phyloP scores from a whole-genome alignment of 2,888 invertebrate species.

The Carpatolechia fugitivella region DNA sequence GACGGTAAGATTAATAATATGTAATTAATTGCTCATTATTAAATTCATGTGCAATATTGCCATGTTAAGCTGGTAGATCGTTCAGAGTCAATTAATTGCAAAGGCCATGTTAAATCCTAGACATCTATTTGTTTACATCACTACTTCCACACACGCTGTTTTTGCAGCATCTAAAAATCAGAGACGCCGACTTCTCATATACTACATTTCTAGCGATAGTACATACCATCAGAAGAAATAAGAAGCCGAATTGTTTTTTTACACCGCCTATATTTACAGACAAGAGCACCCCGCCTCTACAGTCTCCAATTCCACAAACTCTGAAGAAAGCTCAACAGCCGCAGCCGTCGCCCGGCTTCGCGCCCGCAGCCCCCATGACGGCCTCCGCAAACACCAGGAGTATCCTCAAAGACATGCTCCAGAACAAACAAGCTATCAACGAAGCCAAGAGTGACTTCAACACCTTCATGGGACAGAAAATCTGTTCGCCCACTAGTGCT shows the following conservation, averaged over 20 bases:
- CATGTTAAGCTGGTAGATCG: no score
- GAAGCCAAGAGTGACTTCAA: slow-evolving; percentile 43
- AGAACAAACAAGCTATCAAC: slow-evolving; percentile 43
- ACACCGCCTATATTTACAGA: background rate
- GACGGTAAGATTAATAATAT: slow-evolving; percentile 48
- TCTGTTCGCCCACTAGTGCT: slow-evolving; percentile 61
- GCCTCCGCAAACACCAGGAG: slow-evolving; percentile 40
- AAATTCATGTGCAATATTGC: no score
- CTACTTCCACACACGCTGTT: no score
- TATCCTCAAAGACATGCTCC: slow-evolving; percentile 52
- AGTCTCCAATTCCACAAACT: slow-evolving; percentile 16
- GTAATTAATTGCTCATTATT: no score
- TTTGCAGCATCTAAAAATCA: no score
- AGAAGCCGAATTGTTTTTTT: no score
- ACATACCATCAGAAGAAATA: no score
- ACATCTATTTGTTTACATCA: no score
- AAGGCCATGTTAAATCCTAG: no score
- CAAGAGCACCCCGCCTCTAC: background rate
- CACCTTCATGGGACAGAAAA: slow-evolving; percentile 65
- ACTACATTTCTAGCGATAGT: no score
- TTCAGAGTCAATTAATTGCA: no score
- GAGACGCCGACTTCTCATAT: no score
- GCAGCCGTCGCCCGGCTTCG: slow-evolving; percentile 17
- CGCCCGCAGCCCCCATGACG: slow-evolving; percentile 21
- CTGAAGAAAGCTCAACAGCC: slow-evolving; percentile 2